phyloP scores from a whole-genome alignment of 2,797 vertebrate genomes.

The Sebastolobus alascanus region DNA sequence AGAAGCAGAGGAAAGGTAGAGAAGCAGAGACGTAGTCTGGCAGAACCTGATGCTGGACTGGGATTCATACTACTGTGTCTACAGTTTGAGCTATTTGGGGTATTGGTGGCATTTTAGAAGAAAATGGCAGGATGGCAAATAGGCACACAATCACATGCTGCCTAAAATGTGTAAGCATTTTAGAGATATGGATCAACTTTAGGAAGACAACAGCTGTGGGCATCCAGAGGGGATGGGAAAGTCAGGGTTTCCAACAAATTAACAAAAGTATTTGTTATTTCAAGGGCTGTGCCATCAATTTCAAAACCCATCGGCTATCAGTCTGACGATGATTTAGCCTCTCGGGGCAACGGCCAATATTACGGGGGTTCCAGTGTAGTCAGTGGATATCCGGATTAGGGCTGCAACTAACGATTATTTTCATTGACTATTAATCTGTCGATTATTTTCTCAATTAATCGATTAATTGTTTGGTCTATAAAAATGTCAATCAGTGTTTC shows the following conservation, averaged over 20 bases:
- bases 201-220: slow-evolving; percentile 4
- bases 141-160: background rate
- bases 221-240: background rate
- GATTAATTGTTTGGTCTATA: too few species aligned
- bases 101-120: background rate
- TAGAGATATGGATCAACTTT: background rate
- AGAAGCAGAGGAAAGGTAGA: slow-evolving; percentile 57
- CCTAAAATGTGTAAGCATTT: background rate
- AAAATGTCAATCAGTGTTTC: too few species aligned
- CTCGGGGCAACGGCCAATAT: too few species aligned
- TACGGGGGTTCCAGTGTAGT: too few species aligned
- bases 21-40: slow-evolving; percentile 48
- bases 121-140: background rate
- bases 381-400: too few species aligned
- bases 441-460: too few species aligned
- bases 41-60: slow-evolving; percentile 61
- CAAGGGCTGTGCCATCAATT: background rate
- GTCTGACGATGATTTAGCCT: too few species aligned
- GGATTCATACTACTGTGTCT: background rate
- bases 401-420: too few species aligned
- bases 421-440: too few species aligned
- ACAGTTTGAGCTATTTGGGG: background rate
- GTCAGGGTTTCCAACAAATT: background rate
- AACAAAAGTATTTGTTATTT: background rate
- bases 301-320: too few species aligned